Base-by-base conservation (phyloP, 2,797 vertebrate species). In the Gorsachius magnificus region DNA sequence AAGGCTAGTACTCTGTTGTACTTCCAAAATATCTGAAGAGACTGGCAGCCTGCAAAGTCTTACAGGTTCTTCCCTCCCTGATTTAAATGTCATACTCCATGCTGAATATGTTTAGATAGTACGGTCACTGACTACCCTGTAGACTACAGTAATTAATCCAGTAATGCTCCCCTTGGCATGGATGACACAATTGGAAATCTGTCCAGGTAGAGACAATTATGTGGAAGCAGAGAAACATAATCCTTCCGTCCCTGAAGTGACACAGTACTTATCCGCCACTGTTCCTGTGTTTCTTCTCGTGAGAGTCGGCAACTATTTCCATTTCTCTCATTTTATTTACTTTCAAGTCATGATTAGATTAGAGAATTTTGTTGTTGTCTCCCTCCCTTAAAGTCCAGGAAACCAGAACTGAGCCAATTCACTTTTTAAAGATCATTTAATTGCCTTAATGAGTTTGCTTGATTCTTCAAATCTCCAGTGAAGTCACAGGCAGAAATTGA, bases 181-280 rank as follows among this genome's bases (percentile, higher is more conserved):
- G 46, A 90, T 58, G 57, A 65, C 69, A 90, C 46, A 83, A 83
- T 1, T 88, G 81, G 66, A 96, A 97, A 91, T 93, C 60, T 95
- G 72, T 93, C 87, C 78, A 94, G 81, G 78, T 95, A 90, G 46
- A 86, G 35, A 69, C 43, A 94, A 92, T 97, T 94, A 93, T 66
- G 43, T 74, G 75, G 77, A 90, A 83, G n/a, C 41, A 89, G 16
- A 87, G 33, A 91, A 94, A 84, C 35, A 83, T 85, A 95, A 93
- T 83, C 35, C 24, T 79, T 56, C 66, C 79, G 64, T 90, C 75
- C 51, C 75, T 92, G 35, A 78, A 93, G 87, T 51, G 41, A 43
- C 60, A 76, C 15, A 68, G 69, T 79, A 36, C 14, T 92, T 91
- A 60, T 17, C 75, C 94, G 93, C 63, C 41, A 43, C 25, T 35